Conservation (phyloP, 2,797 vertebrate genomes). For the Echiichthys vipera region DNA sequence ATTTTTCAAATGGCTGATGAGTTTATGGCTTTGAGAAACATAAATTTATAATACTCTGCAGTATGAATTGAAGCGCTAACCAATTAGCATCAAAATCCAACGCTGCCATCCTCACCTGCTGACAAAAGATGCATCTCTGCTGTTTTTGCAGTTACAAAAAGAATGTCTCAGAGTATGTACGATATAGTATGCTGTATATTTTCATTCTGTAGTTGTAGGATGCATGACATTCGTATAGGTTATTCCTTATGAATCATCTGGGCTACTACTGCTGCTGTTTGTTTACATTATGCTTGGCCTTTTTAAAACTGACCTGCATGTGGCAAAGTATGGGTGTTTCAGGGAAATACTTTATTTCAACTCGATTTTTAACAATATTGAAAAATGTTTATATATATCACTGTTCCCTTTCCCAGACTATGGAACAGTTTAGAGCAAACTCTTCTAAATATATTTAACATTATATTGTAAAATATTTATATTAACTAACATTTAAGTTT, state of each 20-base stretch:
- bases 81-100: slow-evolving; percentile 7
- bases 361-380: neutral
- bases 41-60: slow-evolving; percentile 12
- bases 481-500: neutral
- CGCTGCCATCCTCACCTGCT: neutral
- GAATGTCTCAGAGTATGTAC: neutral
- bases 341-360: slow-evolving; percentile 7
- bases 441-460: slow-evolving; percentile 20
- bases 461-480: too few relatives aligned
- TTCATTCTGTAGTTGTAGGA: slow-evolving; percentile 33
- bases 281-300: neutral
- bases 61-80: slow-evolving; percentile 11
- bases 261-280: neutral
- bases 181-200: slow-evolving; percentile 16
- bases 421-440: neutral
- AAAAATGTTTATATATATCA: neutral
- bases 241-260: neutral
- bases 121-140: neutral
- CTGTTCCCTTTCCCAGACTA: neutral
- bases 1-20: slow-evolving; percentile 1
- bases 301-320: slow-evolving; percentile 34
- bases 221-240: slow-evolving; percentile 42
- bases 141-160: neutral
- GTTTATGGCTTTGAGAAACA: slow-evolving; percentile 20
- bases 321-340: slow-evolving; percentile 18